Percentiles rank a stretch among this genome's conserved stretches.
These are phyloP conservation scores for Glaucopsyche alexis DNA, from an alignment of 2,888 invertebrate species.

Conservation along the genomic window DNA sequence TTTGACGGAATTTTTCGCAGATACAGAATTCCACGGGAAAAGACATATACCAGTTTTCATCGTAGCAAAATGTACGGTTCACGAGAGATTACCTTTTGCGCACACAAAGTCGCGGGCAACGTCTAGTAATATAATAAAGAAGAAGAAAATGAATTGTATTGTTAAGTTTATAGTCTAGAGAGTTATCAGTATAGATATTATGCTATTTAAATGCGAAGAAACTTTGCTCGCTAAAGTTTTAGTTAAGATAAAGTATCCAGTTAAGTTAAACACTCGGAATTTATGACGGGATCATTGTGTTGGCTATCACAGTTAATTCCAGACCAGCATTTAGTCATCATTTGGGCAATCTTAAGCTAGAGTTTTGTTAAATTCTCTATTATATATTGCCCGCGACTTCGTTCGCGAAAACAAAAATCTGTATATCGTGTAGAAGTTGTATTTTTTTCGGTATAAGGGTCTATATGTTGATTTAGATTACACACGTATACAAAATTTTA, in stretches of 20 bases:
- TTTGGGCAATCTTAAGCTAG: background rate
- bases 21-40: no score
- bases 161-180: slow-evolving; percentile 1
- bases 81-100: no score
- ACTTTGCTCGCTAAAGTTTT: slow-evolving; percentile 5
- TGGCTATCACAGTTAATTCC: background rate
- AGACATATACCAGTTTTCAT: no score
- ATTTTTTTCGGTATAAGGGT: no score
- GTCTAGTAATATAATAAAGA: background rate
- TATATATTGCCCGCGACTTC: no score
- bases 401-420: no score
- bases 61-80: background rate
- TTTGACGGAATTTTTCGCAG: no score
- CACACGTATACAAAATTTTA: no score
- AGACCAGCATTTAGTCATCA: background rate
- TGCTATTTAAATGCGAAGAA: background rate
- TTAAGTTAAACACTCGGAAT: slow-evolving; percentile 1
- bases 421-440: no score
- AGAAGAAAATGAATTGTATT: background rate
- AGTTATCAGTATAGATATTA: slow-evolving; percentile 6
- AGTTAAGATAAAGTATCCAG: slow-evolving; percentile 19
- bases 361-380: background rate
- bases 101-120: no score
- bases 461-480: no score
- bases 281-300: slow-evolving; percentile 14